Percentiles rank a stretch among this genome's conserved stretches.
Evolutionary conservation across 2,888 invertebrate genomes (phyloP).

Genomic region (Achlya flavicornis): DNA sequence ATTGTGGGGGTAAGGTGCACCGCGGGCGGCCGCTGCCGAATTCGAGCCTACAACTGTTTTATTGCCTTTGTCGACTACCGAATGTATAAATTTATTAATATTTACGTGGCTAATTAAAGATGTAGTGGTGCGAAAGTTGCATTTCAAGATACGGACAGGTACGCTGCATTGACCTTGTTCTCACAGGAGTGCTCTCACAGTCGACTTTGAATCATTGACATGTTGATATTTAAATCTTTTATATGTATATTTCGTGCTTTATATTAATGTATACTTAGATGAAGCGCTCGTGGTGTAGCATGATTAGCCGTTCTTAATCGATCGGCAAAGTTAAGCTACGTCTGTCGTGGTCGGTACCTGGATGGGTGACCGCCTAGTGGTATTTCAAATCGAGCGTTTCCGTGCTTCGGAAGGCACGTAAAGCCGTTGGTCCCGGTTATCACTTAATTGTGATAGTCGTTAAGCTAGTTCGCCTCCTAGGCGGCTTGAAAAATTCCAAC

Average conservation of each 20-base stretch:
- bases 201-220: slow-evolving; percentile 7
- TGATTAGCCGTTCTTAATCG: too few species aligned
- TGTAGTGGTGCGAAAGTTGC: slow-evolving; percentile 21
- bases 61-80: slow-evolving; percentile 49
- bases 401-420: too few species aligned
- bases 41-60: slow-evolving; percentile 58
- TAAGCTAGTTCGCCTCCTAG: too few species aligned
- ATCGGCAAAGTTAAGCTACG: too few species aligned
- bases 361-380: too few species aligned
- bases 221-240: not conserved
- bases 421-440: too few species aligned
- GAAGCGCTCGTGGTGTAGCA: too few species aligned
- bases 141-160: slow-evolving; percentile 6
- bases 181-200: slow-evolving; percentile 13
- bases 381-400: too few species aligned
- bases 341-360: too few species aligned
- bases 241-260: not conserved
- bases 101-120: slow-evolving; percentile 30
- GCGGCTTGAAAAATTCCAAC: too few species aligned
- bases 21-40: slow-evolving; percentile 70
- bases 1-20: slow-evolving; percentile 57
- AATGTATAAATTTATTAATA: slow-evolving; percentile 31
- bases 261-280: not conserved
- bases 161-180: slow-evolving; percentile 13
- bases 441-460: too few species aligned